Base-by-base conservation (phyloP, 2,888 invertebrate genomes). In the Thecocarcelia acutangulata region DNA sequence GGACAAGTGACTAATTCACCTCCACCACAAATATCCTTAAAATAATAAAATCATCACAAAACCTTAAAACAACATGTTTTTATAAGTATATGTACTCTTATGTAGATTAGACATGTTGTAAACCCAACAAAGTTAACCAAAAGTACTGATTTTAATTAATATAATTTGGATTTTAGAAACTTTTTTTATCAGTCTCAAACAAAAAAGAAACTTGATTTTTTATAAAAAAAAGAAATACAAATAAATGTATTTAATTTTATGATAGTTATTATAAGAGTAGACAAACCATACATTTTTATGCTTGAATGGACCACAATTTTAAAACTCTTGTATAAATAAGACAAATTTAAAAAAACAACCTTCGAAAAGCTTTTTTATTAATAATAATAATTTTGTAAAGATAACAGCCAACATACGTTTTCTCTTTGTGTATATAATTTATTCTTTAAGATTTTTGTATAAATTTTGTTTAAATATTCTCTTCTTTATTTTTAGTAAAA, bases 41-140 rank as follows among this genome's bases (percentile, higher is more conserved):
- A 59, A 59, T 33, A 40, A 24, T 15, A 42, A 21, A 80, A 76
- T 70, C 13, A 85, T 84, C 85, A 85, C 84, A 85, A 82, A 84
- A 33, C 82, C 64, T 66, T 52, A 61, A 21, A 76, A 75, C 56
- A 66, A 80, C 56, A 82, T 79, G 70, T n/a, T n/a, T n/a, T n/a
- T n/a, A n/a, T n/a, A n/a, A n/a, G n/a, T n/a, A n/a, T n/a, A n/a
- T n/a, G n/a, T n/a, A n/a, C n/a, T n/a, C n/a, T n/a, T n/a, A n/a
- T n/a, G n/a, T n/a, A n/a, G n/a, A 46, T 4, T 12, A 1, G 15
- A 69, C 63, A 68, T 77, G 73, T 70, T 61, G 33, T 52, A 42
- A 9, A 74, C 59, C 61, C 75, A 83, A 80, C 77, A 83, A 73
- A 78, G 82, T 80, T 70, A 83, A 83, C 76, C 76, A 80, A 83